A percentile compares a stretch with the other conserved stretches of the same genome.
Conservation (phyloP, 2,797 vertebrate genomes). For the Tokudaia muenninki region DNA sequence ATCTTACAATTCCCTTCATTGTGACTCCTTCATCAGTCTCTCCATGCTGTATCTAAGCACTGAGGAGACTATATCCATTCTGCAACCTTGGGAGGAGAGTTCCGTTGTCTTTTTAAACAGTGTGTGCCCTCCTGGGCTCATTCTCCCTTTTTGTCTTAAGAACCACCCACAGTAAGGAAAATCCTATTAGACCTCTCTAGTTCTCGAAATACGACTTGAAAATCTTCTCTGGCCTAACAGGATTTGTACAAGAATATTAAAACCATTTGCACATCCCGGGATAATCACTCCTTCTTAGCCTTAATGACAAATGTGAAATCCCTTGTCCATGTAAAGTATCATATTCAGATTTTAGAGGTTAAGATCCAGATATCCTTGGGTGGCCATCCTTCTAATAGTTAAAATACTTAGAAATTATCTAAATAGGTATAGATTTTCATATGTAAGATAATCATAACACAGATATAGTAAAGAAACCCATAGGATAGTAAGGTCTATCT, state of each 20-base stretch:
- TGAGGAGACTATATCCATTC: neutral
- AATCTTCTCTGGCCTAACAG: slow-evolving; percentile 9
- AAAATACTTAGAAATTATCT: neutral
- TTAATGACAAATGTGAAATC: neutral
- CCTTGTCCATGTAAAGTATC: neutral
- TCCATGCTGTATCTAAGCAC: neutral
- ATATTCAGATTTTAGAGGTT: neutral
- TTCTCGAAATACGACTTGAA: neutral
- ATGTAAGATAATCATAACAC: neutral
- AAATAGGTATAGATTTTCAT: neutral
- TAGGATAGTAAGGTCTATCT: neutral
- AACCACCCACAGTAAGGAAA: neutral
- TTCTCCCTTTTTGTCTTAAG: neutral
- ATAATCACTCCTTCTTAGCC: neutral
- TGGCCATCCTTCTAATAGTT: neutral
- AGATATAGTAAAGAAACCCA: neutral
- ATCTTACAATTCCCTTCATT: neutral
- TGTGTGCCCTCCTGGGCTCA: neutral
- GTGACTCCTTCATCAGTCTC: neutral
- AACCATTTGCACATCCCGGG: neutral
- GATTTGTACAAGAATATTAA: neutral
- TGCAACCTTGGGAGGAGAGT: neutral
- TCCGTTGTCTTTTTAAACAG: neutral
- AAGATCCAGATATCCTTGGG: neutral
- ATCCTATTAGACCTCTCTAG: neutral